phyloP scores from a whole-genome alignment of 2,888 invertebrate species.

The Pherbina coryleti region DNA sequence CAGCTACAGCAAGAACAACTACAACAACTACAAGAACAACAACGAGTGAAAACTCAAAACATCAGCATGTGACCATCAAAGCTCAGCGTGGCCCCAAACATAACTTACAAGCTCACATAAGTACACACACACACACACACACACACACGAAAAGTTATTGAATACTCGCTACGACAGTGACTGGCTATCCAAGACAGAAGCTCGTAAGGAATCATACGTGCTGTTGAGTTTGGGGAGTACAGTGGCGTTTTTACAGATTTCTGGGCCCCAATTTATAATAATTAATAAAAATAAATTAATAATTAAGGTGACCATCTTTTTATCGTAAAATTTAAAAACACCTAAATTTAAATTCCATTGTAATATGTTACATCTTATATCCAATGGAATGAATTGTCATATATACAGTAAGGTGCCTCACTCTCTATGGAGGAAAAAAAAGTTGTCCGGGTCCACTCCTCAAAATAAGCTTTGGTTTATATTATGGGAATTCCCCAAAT shows the following conservation, averaged over 20 bases:
- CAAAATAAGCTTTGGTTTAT: too few species aligned
- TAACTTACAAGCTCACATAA: constrained; percentile 3
- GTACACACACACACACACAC: neutral
- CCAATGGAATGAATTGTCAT: too few species aligned
- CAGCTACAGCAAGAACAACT: neutral
- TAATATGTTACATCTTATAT: neutral
- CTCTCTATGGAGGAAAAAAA: too few species aligned
- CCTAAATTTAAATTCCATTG: neutral
- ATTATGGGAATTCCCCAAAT: too few species aligned
- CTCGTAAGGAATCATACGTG: neutral
- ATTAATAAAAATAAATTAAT: too few species aligned
- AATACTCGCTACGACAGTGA: neutral
- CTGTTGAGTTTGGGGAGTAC: neutral
- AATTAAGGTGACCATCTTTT: too few species aligned
- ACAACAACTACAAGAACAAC: neutral
- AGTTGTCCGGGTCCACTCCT: too few species aligned
- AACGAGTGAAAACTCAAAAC: constrained; percentile 19
- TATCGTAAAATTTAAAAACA: neutral
- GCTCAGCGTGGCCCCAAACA: constrained; percentile 21
- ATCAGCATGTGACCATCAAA: constrained; percentile 35
- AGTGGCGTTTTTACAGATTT: neutral
- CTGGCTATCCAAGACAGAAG: neutral
- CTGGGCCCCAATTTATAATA: neutral
- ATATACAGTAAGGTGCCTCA: too few species aligned
- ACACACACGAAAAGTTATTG: neutral